Evolutionary conservation across 1,140 invertebrate species (phyloP), one percentile per base, ranked within the genome.

Genomic region (Drosophila mauritiana): DNA sequence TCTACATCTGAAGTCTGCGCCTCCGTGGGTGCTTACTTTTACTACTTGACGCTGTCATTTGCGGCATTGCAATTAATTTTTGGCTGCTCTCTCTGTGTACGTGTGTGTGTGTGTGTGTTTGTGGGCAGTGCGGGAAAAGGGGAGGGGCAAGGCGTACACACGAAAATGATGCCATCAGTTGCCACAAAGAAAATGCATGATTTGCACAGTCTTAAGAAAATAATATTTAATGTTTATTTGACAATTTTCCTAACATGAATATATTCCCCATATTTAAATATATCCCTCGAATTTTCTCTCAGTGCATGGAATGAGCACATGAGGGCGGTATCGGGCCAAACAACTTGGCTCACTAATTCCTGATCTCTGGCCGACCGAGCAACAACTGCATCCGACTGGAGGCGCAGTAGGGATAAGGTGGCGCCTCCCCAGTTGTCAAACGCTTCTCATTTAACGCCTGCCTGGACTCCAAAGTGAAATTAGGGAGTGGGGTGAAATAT

Each of bases 41-140:
- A 88, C 83, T 88, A 88, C 83, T 88, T 88, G 83, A 88, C 79
- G 83, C 83, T 88, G 83, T 88, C 83, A 88, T 88, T 88, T 88
- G 83, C 83, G 83, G 83, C 79, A 88, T 88, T 88, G 83, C 83
- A 88, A 88, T 88, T 88, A 88, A 88, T 88, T 88, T 88, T 88
- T 86, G 83, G 73, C 70, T 72, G 70, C 75, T 75, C 48, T 75
- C 48, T 42, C 46, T 20, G 25, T 62, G 31, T 61, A 12, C 49
- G 39, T 75, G 59, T 42, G 59, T 37, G 25, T 51, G 52, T n/a
- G 37, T 15, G 1, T 1, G 20, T 22, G 20, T 22, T 22, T n/a
- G 53, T 36, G 39, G 15, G 48, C 27, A 27, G 27, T 12, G 34
- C 31, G 43, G 25, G 4, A 39, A 31, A 53, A 10, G 31, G 46